These are phyloP conservation scores for cattle (Bos taurus) DNA, from an alignment of 2,113 vertebrate species.

Conservation along the genomic window DNA sequence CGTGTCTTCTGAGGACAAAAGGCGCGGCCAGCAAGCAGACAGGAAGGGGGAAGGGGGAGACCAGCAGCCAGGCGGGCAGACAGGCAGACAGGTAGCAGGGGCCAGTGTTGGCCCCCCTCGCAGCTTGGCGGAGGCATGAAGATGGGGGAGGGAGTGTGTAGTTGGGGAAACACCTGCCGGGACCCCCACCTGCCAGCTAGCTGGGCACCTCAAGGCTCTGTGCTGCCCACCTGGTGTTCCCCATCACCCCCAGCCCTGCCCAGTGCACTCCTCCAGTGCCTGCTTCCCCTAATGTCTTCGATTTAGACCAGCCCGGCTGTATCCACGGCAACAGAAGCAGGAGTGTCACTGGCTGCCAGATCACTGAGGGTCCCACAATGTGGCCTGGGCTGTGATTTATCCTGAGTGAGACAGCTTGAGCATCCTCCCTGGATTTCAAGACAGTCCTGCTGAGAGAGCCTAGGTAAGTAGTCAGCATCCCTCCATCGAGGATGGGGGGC, in stretches of 20 bases:
- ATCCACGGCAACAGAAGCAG: constrained; percentile 72
- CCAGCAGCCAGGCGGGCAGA: constrained; percentile 11
- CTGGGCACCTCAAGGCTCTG: constrained; percentile 45
- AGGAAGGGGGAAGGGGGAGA: background rate
- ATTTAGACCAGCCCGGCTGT: constrained; percentile 66
- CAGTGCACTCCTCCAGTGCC: constrained; percentile 41
- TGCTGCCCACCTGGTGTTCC: constrained; percentile 56
- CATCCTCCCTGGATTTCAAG: constrained; percentile 55
- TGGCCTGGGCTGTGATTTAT: constrained; percentile 44
- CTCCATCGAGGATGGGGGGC: constrained; percentile 11
- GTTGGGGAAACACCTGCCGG: constrained; percentile 42
- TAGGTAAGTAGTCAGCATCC: constrained; percentile 65
- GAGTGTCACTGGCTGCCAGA: constrained; percentile 51
- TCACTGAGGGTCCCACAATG: constrained; percentile 59
- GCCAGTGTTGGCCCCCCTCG: constrained; percentile 46
- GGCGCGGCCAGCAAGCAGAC: constrained; percentile 59
- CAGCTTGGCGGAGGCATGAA: constrained; percentile 50
- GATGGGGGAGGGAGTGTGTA: constrained; percentile 59
- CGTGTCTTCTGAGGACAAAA: constrained; percentile 75
- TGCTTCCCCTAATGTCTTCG: constrained; percentile 53
- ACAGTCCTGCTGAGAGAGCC: constrained; percentile 52
- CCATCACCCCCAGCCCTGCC: constrained; percentile 36
- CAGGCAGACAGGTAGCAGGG: background rate
- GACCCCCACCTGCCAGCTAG: constrained; percentile 43
- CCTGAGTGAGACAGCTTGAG: constrained; percentile 45